phyloP scores from a whole-genome alignment of 2,888 invertebrate species.

The Gandaritis pyraliata region DNA sequence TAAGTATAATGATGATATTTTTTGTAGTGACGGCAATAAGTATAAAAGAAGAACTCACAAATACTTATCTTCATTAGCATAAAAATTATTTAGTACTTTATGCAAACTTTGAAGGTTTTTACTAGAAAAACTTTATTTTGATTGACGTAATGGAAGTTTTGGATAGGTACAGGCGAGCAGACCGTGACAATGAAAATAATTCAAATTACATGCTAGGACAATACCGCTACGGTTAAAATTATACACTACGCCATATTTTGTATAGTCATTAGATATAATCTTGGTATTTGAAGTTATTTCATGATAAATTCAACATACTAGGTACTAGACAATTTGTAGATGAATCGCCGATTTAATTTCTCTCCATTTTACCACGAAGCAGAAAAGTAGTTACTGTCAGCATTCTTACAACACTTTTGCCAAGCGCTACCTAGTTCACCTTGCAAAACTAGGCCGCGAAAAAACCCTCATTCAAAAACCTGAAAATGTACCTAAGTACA shows the following conservation, averaged over 20 bases:
- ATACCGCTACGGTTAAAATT: conserved; percentile 31
- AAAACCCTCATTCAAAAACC: too few relatives aligned
- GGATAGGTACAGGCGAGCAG: conserved; percentile 36
- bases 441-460: too few relatives aligned
- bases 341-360: too few relatives aligned
- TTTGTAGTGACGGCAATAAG: background rate
- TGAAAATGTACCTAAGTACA: too few relatives aligned
- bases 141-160: conserved; percentile 38
- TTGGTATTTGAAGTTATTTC: background rate
- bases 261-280: background rate
- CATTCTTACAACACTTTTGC: too few relatives aligned
- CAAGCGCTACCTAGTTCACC: too few relatives aligned
- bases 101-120: background rate
- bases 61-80: background rate
- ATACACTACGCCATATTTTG: conserved; percentile 5
- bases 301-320: background rate
- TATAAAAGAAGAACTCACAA: background rate
- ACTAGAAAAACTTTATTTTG: conserved; percentile 11
- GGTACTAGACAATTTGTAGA: too few relatives aligned
- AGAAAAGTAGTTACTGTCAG: too few relatives aligned
- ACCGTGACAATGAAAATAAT: conserved; percentile 41
- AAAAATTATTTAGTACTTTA: background rate
- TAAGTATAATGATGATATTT: too few relatives aligned
- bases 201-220: conserved; percentile 42
- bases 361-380: too few relatives aligned